These are phyloP conservation scores for Propithecus perrieri DNA, from an alignment of 2,797 vertebrate genomes.

Conservation along the genomic window DNA sequence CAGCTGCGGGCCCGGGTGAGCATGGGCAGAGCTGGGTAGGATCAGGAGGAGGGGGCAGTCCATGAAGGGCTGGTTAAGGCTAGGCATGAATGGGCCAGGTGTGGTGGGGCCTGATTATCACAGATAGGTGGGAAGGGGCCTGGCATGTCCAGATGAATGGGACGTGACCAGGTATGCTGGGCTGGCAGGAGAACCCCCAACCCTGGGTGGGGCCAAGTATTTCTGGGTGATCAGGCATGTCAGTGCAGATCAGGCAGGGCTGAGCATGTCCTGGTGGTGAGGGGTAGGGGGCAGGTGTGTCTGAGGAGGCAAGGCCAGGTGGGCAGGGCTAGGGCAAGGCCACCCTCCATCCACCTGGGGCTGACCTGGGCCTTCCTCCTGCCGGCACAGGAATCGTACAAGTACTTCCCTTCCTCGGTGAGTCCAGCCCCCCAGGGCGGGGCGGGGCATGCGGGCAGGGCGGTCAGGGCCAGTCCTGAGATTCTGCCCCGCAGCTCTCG, in stretches of 20 bases:
- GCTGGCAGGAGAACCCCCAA: not conserved
- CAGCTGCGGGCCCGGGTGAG: slow-evolving; percentile 95
- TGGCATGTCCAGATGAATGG: not conserved
- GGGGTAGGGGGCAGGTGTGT: not conserved
- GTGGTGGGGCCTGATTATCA: not conserved
- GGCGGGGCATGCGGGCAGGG: slow-evolving; percentile 74
- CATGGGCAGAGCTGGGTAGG: slow-evolving; percentile 48
- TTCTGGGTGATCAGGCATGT: not conserved
- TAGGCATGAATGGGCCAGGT: not conserved
- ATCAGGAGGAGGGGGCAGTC: not conserved
- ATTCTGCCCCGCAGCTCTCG: slow-evolving; percentile 80
- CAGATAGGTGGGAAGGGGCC: not conserved
- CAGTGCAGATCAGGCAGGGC: not conserved
- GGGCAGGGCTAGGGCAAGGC: slow-evolving; percentile 42
- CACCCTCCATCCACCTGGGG: slow-evolving; percentile 61
- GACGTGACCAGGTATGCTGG: not conserved
- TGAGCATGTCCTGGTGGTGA: not conserved
- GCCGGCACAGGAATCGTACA: slow-evolving; percentile 85
- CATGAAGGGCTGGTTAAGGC: not conserved
- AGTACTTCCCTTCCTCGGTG: slow-evolving; percentile 86
- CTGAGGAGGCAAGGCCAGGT: not conserved
- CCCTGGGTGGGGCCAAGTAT: not conserved
- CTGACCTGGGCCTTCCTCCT: slow-evolving; percentile 77
- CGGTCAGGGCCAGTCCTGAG: slow-evolving; percentile 78
- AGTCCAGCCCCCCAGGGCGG: slow-evolving; percentile 79